Conservation (phyloP, 2,888 invertebrate genomes). For the Linnaemya tessellans region DNA sequence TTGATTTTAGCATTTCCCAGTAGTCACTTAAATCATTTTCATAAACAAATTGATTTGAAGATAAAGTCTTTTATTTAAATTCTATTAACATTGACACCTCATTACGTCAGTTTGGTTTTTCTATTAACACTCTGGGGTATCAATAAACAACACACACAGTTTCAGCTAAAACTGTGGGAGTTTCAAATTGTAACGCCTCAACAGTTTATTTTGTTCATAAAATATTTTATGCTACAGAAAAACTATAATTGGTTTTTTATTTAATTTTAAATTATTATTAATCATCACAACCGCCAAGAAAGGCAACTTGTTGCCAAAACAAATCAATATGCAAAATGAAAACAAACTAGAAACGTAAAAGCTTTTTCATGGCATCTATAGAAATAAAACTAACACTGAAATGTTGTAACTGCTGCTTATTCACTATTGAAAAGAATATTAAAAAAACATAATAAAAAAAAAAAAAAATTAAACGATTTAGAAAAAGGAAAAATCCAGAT, state of each 20-base stretch:
- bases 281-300: conserved; percentile 45
- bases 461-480: conserved; percentile 2
- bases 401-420: neutral
- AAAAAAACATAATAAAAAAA: conserved; percentile 73
- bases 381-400: conserved; percentile 12
- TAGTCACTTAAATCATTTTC: neutral
- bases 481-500: conserved; percentile 27
- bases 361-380: conserved; percentile 3
- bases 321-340: conserved; percentile 18
- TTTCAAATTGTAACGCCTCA: conserved; percentile 62
- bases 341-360: neutral
- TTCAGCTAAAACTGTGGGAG: conserved; percentile 55
- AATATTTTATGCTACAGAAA: conserved; percentile 10
- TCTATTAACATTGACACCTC: conserved; percentile 11
- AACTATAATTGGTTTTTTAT: conserved; percentile 44
- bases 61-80: neutral
- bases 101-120: conserved; percentile 53
- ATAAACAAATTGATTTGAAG: neutral
- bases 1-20: neutral
- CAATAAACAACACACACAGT: too few species aligned
- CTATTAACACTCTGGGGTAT: conserved; percentile 4
- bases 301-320: conserved; percentile 46
- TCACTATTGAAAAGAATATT: conserved; percentile 10
- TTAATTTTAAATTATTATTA: conserved; percentile 26
- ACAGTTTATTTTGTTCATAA: conserved; percentile 52